Base-by-base conservation (phyloP, 2,888 invertebrate species). In the Meteorus colon region DNA sequence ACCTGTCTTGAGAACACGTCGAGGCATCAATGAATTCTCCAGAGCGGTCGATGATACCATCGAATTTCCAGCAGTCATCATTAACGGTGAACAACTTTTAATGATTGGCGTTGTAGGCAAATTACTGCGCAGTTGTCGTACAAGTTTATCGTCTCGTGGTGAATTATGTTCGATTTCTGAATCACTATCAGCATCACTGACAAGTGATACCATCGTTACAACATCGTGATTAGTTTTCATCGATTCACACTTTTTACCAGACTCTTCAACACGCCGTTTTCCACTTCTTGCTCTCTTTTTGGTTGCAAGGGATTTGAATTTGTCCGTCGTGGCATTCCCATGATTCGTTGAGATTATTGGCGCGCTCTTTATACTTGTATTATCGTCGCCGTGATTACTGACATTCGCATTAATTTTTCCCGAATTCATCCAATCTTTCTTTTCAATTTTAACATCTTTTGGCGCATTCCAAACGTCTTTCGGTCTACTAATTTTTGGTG, bases 121-220 rank as follows among this genome's bases (percentile, higher is more conserved):
- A 75, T 89, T 89, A 71, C 82, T 89, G 27, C 88, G 83, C 24
- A 89, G 75, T 74, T 89, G 86, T 48, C 84, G 83, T 72, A 89
- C 89, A 24, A 89, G 81, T 76, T 89, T 88, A 68, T 89, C 86
- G 55, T 89, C 88, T 1, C 84, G 80, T 0, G 85, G 84, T 31
- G 86, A 88, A 76, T 85, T 85, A 16, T 85, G 84, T 27, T 86
- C 86, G 55, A 82, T 81, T 41, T 93, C 93, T 27, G 91, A 91
- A 75, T 94, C 94, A 83, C 93, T 94, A 55, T 92, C 93, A 24
- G 92, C 92, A 0, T 94, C 93, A 83, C 93, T 94, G 4, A 94
- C 90, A 63, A 94, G 87, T 0, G 94, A 94, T 0, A 94, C 93
- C 91, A 94, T 92, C 0, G 94, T 94, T 0, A 93, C 91, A 48